Percentiles rank a stretch among this genome's conserved stretches.
These are phyloP conservation scores for Catharus minimus DNA, from an alignment of 2,113 vertebrate species.

Conservation along the genomic window DNA sequence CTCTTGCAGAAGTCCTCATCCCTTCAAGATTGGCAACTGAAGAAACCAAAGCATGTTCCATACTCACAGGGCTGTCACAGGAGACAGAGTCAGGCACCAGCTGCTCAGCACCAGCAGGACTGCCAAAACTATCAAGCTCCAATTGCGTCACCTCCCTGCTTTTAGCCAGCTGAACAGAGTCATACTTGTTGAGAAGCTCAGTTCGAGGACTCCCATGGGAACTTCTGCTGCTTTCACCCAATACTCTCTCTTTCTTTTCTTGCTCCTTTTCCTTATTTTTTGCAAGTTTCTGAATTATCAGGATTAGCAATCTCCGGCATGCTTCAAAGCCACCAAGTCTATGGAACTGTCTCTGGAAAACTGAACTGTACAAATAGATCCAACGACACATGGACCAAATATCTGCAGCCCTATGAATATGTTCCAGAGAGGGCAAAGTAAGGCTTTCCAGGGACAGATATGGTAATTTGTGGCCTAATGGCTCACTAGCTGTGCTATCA, in stretches of 20 bases:
- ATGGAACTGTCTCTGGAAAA: conserved; percentile 92
- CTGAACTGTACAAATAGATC: conserved; percentile 84
- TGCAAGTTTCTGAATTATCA: conserved; percentile 86
- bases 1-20: conserved; percentile 53
- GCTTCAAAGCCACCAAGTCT: conserved; percentile 89
- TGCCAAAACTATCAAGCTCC: not conserved
- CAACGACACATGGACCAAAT: conserved; percentile 88
- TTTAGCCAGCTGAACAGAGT: not conserved
- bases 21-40: not conserved
- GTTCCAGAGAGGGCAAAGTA: conserved; percentile 83
- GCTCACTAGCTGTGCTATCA: conserved; percentile 92
- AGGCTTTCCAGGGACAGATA: conserved; percentile 86
- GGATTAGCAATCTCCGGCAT: conserved; percentile 84
- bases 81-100: not conserved
- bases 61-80: not conserved
- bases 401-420: conserved; percentile 85
- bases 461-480: conserved; percentile 79
- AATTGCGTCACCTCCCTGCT: not conserved
- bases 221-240: conserved; percentile 18
- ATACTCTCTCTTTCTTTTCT: not conserved
- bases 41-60: not conserved
- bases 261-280: conserved; percentile 71
- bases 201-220: not conserved
- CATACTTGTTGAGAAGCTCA: conserved; percentile 20
- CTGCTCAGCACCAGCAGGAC: not conserved